Evolutionary conservation across 2,797 vertebrate genomes (phyloP).

Genomic region (Malurus leucopterus): DNA sequence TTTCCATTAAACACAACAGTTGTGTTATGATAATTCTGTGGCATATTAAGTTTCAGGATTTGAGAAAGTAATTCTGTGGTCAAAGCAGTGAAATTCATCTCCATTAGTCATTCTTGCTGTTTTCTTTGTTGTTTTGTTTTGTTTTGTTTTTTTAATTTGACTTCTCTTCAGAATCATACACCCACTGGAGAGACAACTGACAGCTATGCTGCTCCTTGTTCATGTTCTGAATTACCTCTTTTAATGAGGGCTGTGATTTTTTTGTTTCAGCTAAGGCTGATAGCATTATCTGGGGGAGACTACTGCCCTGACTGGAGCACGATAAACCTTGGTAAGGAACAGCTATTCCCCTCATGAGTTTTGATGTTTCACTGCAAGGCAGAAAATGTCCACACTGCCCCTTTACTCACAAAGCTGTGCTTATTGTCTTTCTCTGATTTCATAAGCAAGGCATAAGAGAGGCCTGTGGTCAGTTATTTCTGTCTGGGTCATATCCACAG

Average conservation of each 20-base stretch:
- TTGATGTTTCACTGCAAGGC: not conserved
- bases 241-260: not conserved
- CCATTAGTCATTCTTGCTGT: not conserved
- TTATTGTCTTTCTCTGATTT: not conserved
- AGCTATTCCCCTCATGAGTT: not conserved
- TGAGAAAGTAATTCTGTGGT: not conserved
- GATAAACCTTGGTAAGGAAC: not conserved
- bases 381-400: not conserved
- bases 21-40: not conserved
- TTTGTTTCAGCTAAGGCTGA: not conserved
- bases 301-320: not conserved
- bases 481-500: not conserved
- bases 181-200: not conserved
- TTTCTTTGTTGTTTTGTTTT: not conserved
- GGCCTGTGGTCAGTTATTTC: not conserved
- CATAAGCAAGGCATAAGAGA: not conserved
- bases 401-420: not conserved
- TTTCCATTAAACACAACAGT: not conserved
- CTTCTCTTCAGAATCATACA: not conserved
- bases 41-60: not conserved
- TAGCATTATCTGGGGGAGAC: not conserved
- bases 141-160: not conserved
- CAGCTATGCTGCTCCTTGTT: not conserved
- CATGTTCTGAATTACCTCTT: not conserved
- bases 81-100: not conserved